A percentile compares a stretch with the other conserved stretches of the same genome.
phyloP scores from a whole-genome alignment of 2,797 vertebrate genomes.

The Aldrovandia affinis region DNA sequence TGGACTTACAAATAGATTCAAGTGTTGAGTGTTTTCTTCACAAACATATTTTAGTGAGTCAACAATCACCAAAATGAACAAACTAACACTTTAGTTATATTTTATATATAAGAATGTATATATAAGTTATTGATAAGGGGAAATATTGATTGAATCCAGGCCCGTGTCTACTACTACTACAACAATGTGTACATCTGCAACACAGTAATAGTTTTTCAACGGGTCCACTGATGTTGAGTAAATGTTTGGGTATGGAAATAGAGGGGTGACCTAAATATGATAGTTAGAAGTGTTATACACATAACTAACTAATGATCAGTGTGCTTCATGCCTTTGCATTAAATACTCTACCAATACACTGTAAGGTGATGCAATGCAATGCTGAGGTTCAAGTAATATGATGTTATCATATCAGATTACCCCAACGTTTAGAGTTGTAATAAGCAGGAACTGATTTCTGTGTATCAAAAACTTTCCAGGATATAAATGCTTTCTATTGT shows the following conservation, averaged over 20 bases:
- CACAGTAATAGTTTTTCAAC: not conserved
- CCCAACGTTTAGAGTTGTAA: not conserved
- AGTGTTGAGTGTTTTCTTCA: constrained; percentile 3
- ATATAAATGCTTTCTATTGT: not conserved
- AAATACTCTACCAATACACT: not conserved
- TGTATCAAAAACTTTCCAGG: not conserved
- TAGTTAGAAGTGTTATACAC: not conserved
- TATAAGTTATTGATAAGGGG: no score
- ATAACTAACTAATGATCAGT: not conserved
- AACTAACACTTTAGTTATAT: no score
- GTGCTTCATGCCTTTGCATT: not conserved
- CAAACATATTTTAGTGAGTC: not conserved
- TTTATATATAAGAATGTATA: no score
- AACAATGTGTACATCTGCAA: not conserved
- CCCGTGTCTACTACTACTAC: not conserved
- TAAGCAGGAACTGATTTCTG: not conserved
- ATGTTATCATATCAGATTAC: not conserved
- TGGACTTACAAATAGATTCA: not conserved
- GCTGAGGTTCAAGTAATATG: not conserved
- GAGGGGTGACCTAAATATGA: not conserved
- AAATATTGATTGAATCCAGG: not conserved
- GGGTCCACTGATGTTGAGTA: not conserved
- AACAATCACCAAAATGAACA: no score
- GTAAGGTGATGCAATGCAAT: not conserved
- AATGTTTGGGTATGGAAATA: not conserved